Conservation (phyloP, 2,113 vertebrate species). For the Trogon melanurus region DNA sequence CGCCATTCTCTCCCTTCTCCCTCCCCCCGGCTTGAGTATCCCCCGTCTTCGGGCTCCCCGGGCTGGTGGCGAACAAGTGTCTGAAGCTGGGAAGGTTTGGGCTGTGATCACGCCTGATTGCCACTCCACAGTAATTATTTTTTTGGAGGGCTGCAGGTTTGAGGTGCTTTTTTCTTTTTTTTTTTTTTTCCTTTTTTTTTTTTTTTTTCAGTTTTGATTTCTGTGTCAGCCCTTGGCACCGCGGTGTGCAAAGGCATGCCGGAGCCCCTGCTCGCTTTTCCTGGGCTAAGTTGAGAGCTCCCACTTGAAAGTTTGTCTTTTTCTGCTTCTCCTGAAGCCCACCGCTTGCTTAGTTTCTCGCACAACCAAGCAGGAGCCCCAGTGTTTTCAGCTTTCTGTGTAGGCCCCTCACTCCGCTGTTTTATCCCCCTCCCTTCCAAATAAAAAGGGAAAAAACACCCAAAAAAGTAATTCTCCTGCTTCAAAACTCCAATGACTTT, state of each 20-base stretch:
- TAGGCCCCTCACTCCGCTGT: neutral
- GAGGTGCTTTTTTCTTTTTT: neutral
- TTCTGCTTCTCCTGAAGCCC: neutral
- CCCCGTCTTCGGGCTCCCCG: neutral
- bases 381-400: neutral
- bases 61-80: constrained; percentile 24
- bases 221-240: neutral
- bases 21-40: neutral
- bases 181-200: no score
- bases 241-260: neutral
- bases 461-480: neutral
- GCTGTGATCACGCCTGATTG: neutral
- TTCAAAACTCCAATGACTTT: neutral
- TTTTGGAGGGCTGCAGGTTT: neutral
- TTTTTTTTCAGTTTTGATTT: neutral
- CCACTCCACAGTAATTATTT: neutral
- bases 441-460: neutral
- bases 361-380: neutral
- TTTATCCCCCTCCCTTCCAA: neutral
- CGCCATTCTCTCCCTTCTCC: constrained; percentile 7
- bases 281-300: neutral
- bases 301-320: constrained; percentile 39
- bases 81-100: neutral
- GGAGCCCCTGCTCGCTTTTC: neutral
- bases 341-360: neutral